phyloP scores from a whole-genome alignment of 2,113 vertebrate species.

The Hipposideros armiger region DNA sequence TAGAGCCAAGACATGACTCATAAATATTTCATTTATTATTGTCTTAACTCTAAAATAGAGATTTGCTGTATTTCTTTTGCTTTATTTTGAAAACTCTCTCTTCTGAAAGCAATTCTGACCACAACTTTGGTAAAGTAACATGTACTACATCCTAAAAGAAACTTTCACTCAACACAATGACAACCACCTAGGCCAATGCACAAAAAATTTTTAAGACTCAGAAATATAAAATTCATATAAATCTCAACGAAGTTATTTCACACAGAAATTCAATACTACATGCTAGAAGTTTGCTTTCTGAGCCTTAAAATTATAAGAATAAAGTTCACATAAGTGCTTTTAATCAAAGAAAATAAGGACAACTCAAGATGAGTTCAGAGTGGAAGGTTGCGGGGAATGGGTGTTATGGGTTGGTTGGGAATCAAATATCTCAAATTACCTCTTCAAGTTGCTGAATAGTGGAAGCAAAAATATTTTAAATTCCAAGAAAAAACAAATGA shows the following conservation, averaged over 20 bases:
- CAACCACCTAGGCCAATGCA: background rate
- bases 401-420: background rate
- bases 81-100: slow-evolving; percentile 71
- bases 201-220: background rate
- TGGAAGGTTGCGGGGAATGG: rapidly evolving
- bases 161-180: slow-evolving; percentile 5
- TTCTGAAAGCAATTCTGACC: slow-evolving; percentile 68
- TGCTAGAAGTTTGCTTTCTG: background rate
- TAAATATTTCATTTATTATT: slow-evolving; percentile 86
- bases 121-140: slow-evolving; percentile 56
- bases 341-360: slow-evolving; percentile 1
- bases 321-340: background rate
- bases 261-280: background rate
- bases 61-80: slow-evolving; percentile 76
- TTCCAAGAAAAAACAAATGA: background rate
- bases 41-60: slow-evolving; percentile 81
- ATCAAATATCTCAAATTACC: background rate
- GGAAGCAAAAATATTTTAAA: background rate
- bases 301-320: background rate
- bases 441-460: background rate
- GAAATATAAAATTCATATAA: background rate
- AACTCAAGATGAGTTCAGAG: slow-evolving; percentile 34
- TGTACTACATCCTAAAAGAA: background rate
- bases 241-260: slow-evolving; percentile 35
- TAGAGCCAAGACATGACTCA: slow-evolving; percentile 77